Evolutionary conservation across 2,888 invertebrate species (phyloP).

Genomic region (Drosophila barbarae): DNA sequence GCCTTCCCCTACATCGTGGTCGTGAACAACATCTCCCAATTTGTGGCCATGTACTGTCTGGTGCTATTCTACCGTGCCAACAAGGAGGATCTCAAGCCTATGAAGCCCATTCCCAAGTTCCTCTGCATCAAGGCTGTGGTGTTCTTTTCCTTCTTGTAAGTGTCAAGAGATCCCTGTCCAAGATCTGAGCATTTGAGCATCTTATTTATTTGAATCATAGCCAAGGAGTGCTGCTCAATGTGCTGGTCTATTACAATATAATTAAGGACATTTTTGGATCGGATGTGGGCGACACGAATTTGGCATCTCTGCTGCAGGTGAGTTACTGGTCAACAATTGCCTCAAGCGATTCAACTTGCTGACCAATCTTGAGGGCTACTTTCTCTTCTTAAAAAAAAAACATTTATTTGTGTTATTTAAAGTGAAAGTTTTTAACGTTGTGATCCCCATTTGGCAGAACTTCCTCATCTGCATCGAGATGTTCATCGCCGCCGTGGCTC

Average conservation of each 20-base stretch:
- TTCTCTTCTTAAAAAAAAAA: not conserved
- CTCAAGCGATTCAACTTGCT: not conserved
- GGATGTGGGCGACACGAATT: conserved; percentile 84
- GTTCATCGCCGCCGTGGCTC: conserved; percentile 97
- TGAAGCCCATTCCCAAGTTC: conserved; percentile 97
- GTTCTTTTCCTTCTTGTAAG: conserved; percentile 99
- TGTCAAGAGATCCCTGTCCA: conserved; percentile 53
- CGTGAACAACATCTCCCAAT: conserved; percentile 95
- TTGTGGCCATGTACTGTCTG: conserved; percentile 97
- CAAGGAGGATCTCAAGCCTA: conserved; percentile 89
- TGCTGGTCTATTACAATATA: conserved; percentile 90
- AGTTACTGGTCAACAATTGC: conserved; percentile 25
- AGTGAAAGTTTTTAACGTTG: not conserved
- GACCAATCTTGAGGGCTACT: not conserved
- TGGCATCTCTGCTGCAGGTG: conserved; percentile 92
- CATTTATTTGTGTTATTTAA: not conserved
- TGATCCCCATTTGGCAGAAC: conserved; percentile 83
- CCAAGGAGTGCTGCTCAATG: conserved; percentile 94
- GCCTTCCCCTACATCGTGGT: conserved; percentile 95
- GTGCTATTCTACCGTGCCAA: conserved; percentile 96
- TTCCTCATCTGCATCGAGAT: conserved; percentile 98
- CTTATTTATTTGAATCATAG: conserved; percentile 80
- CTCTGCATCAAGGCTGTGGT: conserved; percentile 98
- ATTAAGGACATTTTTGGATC: conserved; percentile 88
- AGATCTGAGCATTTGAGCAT: not conserved